phyloP scores from a whole-genome alignment of 1,140 invertebrate species.

The Drosophila serrata region DNA sequence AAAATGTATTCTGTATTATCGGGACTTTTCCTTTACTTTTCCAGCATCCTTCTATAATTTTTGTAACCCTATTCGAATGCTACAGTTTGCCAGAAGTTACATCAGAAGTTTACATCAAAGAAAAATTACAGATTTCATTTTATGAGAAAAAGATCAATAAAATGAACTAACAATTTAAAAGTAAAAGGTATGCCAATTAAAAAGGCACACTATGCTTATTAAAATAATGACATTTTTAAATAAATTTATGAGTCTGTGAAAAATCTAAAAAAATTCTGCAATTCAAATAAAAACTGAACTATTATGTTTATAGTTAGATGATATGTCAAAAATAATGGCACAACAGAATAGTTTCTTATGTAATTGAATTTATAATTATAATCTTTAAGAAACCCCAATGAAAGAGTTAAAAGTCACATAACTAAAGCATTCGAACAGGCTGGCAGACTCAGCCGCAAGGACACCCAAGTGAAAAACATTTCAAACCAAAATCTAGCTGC shows the following conservation, averaged over 20 bases:
- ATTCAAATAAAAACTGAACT: no score
- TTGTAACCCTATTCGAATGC: slow-evolving; percentile 9
- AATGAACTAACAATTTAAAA: no score
- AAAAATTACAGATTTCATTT: no score
- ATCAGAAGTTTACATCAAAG: not conserved
- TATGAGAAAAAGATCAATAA: no score
- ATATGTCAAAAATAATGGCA: not conserved
- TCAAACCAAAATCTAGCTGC: not conserved
- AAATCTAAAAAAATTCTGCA: no score
- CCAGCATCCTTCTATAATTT: not conserved
- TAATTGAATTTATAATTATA: not conserved
- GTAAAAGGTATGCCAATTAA: no score
- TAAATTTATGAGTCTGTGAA: no score
- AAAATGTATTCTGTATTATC: not conserved
- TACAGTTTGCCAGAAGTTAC: slow-evolving; percentile 8
- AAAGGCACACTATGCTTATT: no score
- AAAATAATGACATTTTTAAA: no score
- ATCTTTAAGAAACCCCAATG: not conserved
- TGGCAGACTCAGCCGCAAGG: slow-evolving; percentile 4
- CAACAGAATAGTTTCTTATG: no score
- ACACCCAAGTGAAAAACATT: not conserved
- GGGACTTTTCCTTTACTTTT: not conserved
- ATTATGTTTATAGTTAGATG: no score
- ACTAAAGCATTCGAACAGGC: slow-evolving; percentile 47
- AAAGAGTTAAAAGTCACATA: slow-evolving; percentile 46